Evolutionary conservation across 1,140 invertebrate genomes (phyloP).

Genomic region (Saccostrea echinata): DNA sequence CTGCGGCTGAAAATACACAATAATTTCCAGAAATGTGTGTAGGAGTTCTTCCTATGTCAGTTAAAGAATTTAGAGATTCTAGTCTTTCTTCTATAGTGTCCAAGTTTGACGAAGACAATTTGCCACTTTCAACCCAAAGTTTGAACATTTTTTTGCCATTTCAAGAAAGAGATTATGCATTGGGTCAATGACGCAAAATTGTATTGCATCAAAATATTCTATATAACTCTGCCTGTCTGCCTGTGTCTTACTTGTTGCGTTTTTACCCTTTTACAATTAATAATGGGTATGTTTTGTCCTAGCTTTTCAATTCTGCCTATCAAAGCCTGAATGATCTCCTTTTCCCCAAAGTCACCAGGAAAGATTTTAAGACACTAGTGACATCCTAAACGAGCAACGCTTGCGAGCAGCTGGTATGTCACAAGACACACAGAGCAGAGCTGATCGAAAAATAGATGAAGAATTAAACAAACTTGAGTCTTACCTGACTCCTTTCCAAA

Average conservation of each 20-base stretch:
- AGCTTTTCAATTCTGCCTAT: not conserved
- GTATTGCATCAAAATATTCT: constrained; percentile 2
- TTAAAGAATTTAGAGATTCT: not conserved
- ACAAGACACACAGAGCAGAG: constrained; percentile 25
- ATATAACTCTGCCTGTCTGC: not conserved
- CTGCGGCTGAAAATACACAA: not conserved
- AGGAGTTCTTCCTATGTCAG: constrained; percentile 13
- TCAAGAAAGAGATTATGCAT: constrained; percentile 45
- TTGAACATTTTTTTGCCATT: constrained; percentile 39
- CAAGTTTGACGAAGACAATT: not conserved
- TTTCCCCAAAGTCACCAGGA: not conserved
- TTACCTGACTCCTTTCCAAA: no score
- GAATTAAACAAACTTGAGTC: no score
- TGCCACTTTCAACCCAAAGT: not conserved
- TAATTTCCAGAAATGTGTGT: constrained; percentile 16
- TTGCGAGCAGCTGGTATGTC: constrained; percentile 40
- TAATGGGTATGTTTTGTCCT: not conserved
- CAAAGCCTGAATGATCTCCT: not conserved
- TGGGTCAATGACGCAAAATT: constrained; percentile 4
- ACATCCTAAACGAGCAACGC: not conserved
- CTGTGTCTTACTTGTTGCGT: not conserved
- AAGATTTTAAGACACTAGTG: not conserved
- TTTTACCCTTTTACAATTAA: not conserved
- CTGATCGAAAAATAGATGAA: not conserved
- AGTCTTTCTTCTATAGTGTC: constrained; percentile 5